Evolutionary conservation across 2,113 vertebrate genomes (phyloP).

Genomic region (Cololabis saira): DNA sequence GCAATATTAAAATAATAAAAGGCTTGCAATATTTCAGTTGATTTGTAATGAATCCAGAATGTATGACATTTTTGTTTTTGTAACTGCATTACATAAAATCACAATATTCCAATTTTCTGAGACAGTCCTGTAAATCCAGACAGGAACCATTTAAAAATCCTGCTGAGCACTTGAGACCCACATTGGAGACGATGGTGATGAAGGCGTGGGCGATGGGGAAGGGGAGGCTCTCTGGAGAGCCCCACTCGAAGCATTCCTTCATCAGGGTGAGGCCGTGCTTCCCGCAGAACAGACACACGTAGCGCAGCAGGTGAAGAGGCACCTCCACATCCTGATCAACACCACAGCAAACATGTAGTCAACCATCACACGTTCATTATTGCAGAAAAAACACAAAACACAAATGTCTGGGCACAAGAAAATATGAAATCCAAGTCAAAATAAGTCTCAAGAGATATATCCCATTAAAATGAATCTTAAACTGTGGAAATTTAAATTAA

Average conservation of each 20-base stretch:
- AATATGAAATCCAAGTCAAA: background rate
- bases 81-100: no score
- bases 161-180: constrained; percentile 74
- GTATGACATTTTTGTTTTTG: no score
- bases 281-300: constrained; percentile 97
- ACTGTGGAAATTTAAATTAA: no score
- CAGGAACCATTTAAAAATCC: background rate
- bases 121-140: no score
- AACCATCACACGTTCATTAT: background rate
- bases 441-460: background rate
- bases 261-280: constrained; percentile 98
- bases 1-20: no score
- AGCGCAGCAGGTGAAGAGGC: constrained; percentile 96
- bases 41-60: no score
- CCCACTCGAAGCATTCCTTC: constrained; percentile 98
- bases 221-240: constrained; percentile 92
- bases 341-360: background rate
- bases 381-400: background rate
- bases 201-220: constrained; percentile 98
- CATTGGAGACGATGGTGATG: constrained; percentile 98
- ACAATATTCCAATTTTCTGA: no score
- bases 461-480: background rate
- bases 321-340: constrained; percentile 93
- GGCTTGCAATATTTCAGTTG: no score
- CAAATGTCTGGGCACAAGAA: background rate